Evolutionary conservation across 2,113 vertebrate genomes (phyloP).

Genomic region (Epinephelus lanceolatus): DNA sequence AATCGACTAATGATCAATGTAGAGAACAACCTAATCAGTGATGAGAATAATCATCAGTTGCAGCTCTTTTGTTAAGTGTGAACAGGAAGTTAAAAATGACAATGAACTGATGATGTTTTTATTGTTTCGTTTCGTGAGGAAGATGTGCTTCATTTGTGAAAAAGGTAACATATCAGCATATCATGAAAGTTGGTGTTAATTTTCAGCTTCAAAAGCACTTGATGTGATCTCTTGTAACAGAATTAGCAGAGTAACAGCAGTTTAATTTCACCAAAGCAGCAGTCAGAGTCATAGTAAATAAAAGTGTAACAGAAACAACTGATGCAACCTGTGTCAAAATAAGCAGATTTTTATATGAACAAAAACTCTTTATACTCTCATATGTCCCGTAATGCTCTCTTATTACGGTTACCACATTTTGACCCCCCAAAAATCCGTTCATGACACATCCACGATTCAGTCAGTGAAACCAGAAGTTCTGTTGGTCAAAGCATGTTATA

Average conservation of each 20-base stretch:
- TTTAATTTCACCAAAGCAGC: background rate
- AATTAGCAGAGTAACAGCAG: background rate
- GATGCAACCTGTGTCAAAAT: conserved; percentile 1
- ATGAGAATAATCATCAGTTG: background rate
- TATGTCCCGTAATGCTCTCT: background rate
- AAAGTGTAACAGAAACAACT: conserved; percentile 19
- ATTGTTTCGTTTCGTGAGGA: background rate
- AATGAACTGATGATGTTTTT: background rate
- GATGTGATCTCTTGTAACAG: background rate
- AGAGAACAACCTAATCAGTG: background rate
- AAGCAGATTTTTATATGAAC: background rate
- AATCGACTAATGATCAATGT: background rate
- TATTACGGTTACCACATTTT: background rate
- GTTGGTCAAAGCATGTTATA: background rate
- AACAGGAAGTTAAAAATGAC: conserved; percentile 20
- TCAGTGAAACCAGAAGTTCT: background rate
- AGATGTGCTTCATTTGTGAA: background rate
- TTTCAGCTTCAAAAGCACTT: background rate
- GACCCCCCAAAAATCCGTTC: background rate
- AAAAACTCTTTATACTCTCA: background rate
- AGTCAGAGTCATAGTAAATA: background rate
- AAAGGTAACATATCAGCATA: background rate
- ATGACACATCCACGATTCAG: background rate
- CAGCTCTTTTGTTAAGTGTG: background rate
- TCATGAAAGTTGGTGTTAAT: background rate